These are phyloP conservation scores for Neocrepidodera transversa DNA, from an alignment of 2,888 invertebrate genomes.

Conservation along the genomic window DNA sequence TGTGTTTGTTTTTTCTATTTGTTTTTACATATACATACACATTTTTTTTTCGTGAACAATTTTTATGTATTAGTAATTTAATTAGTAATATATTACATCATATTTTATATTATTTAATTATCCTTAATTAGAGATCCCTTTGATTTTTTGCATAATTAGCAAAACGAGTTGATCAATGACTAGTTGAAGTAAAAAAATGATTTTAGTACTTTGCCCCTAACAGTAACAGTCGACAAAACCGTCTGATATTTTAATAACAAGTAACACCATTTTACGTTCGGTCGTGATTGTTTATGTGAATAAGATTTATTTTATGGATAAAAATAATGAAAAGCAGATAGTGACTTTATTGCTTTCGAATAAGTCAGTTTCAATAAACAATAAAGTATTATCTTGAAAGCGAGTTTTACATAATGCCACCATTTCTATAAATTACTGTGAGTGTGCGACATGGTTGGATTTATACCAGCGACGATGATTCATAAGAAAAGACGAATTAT, in stretches of 20 bases:
- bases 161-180: too few species aligned
- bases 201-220: conserved; percentile 2
- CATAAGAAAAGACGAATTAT: conserved; percentile 5
- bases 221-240: neutral
- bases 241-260: conserved; percentile 4
- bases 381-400: conserved; percentile 12
- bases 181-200: too few species aligned
- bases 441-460: neutral
- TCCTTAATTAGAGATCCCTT: too few species aligned
- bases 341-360: conserved; percentile 12
- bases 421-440: conserved; percentile 7
- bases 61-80: too few species aligned
- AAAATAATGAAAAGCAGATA: conserved; percentile 10
- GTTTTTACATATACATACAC: too few species aligned
- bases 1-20: too few species aligned
- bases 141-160: too few species aligned
- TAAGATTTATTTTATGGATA: conserved; percentile 12
- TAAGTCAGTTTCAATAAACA: conserved; percentile 4
- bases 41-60: too few species aligned
- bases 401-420: conserved; percentile 7
- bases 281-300: neutral
- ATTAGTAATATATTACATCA: too few species aligned
- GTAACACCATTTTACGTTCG: conserved; percentile 6
- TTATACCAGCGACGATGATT: neutral
- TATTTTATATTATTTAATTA: too few species aligned